Base-by-base conservation (phyloP, 1,140 invertebrate genomes). In the Eueides isabella region DNA sequence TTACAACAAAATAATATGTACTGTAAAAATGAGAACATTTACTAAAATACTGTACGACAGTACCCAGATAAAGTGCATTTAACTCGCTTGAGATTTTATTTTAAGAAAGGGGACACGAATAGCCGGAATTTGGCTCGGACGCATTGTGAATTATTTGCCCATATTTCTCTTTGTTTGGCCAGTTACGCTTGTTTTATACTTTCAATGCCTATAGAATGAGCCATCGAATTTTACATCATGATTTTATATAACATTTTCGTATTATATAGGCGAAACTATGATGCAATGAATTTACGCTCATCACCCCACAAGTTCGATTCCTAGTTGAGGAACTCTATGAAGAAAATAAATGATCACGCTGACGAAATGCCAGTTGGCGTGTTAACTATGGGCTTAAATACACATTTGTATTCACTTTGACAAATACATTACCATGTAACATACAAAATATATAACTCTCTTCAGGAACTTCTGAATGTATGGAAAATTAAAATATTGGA, bases 31-130 rank as follows among this genome's bases (percentile, higher is more conserved):
- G 7, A n/a, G 61, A 63, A 63, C 26, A 9, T 63, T 63, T 19
- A 9, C 29, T 14, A 63, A 63, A 0, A 11, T 55, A 30, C 33
- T 26, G 33, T 61, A 38, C 55, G 69, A 75, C 77, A 75, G 72
- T 75, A 74, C 75, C 76, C 78, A 78, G 61, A 78, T 78, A 83
- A 86, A 89, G 85, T 86, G 82, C 85, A 84, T 85, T 88, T 83
- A 83, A 83, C 81, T 79, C 81, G 77, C 73, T 74, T 75, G 75
- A 83, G 81, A 81, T 79, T 77, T 84, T 89, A 89, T 84, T 86
- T 85, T 80, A 67, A 76, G 75, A 76, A 80, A 61, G 62, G 67
- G 61, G 74, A 81, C 79, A 79, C 75, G 77, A 85, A 84, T 81
- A 78, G 73, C 75, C 78, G 81, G 82, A 82, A 85, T 87, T 85